Evolutionary conservation across 2,888 invertebrate species (phyloP).

Genomic region (Leptinotarsa haldemani): DNA sequence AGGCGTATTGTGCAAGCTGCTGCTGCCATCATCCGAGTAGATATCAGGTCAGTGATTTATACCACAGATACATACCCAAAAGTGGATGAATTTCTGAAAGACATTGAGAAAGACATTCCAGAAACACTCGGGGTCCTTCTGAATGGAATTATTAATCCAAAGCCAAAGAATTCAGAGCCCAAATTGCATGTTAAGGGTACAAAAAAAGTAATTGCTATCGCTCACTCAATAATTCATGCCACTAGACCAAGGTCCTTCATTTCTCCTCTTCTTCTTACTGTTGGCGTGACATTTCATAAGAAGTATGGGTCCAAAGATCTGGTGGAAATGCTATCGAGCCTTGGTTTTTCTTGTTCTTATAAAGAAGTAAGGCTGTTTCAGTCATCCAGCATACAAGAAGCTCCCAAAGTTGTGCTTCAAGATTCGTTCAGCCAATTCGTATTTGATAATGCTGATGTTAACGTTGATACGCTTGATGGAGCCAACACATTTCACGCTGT

Average conservation of each 20-base stretch:
- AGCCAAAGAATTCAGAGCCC: too few relatives aligned
- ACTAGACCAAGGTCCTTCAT: conserved; percentile 10
- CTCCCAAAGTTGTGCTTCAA: not conserved
- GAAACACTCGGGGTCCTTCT: not conserved
- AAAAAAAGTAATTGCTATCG: not conserved
- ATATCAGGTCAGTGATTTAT: too few relatives aligned
- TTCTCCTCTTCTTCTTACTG: not conserved
- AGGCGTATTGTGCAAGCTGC: conserved; percentile 17
- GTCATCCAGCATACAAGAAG: conserved; percentile 11
- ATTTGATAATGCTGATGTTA: too few relatives aligned
- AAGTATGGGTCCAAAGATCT: conserved; percentile 11
- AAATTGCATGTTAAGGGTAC: too few relatives aligned
- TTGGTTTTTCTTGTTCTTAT: conserved; percentile 15
- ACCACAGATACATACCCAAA: too few relatives aligned
- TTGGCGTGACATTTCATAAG: conserved; percentile 6
- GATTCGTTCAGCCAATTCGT: conserved; percentile 1
- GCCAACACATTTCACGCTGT: too few relatives aligned
- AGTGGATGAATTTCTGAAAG: conserved; percentile 25
- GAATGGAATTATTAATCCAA: not conserved
- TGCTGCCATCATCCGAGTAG: not conserved
- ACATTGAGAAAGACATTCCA: not conserved
- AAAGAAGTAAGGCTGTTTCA: conserved; percentile 15
- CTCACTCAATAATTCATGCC: conserved; percentile 11
- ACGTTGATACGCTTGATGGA: too few relatives aligned
- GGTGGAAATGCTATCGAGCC: not conserved